A percentile compares a stretch with the other conserved stretches of the same genome.
Evolutionary conservation across 2,113 vertebrate genomes (phyloP).

Genomic region (Hyperoodon ampullatus): DNA sequence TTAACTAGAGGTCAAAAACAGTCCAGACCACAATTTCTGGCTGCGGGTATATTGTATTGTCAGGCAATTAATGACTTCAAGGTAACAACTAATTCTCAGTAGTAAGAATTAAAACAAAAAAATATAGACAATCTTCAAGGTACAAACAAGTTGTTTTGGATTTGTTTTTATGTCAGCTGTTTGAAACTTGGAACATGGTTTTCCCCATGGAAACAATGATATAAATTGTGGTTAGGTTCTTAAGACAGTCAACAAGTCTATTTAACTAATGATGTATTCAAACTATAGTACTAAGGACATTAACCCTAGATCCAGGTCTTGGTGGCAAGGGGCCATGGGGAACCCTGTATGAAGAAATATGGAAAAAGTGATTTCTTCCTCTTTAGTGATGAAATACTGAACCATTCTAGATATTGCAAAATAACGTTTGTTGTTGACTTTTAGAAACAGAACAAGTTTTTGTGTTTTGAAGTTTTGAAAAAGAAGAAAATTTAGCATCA

Average conservation of each 20-base stretch:
- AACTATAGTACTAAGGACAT: not conserved
- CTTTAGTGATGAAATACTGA: not conserved
- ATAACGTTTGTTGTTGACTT: not conserved
- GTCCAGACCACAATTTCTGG: constrained; percentile 7
- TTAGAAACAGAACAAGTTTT: not conserved
- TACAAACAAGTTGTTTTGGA: not conserved
- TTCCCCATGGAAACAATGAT: not conserved
- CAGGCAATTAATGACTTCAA: constrained; percentile 10
- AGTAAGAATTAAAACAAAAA: not conserved
- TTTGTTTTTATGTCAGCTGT: constrained; percentile 39
- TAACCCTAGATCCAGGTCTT: not conserved
- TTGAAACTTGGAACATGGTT: constrained; percentile 33
- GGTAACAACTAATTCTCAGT: not conserved
- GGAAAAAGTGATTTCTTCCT: not conserved
- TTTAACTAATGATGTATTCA: not conserved
- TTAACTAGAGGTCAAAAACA: constrained; percentile 27
- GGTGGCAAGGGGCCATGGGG: rapidly evolving
- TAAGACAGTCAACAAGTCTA: not conserved
- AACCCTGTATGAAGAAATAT: not conserved
- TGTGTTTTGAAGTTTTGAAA: not conserved
- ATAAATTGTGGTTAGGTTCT: constrained; percentile 29
- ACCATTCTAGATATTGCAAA: not conserved
- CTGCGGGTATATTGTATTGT: not conserved
- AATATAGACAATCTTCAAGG: not conserved
- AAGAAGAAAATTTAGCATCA: not conserved